Evolutionary conservation across 2,888 invertebrate species (phyloP).

Genomic region (Papilio elwesi): DNA sequence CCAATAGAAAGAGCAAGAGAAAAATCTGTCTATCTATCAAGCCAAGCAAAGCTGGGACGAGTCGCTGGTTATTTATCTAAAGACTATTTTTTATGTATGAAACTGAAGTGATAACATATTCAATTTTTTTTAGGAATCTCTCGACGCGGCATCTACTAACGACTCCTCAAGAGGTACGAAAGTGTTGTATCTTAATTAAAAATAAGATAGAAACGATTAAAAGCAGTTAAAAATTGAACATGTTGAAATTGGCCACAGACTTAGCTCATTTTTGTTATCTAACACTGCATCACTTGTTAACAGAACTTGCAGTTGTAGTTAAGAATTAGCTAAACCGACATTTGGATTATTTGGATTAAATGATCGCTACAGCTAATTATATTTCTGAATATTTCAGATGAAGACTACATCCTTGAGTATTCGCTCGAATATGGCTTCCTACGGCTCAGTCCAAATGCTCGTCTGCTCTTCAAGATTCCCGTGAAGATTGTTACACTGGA

Average conservation of each 20-base stretch:
- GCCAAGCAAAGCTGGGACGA: too few species aligned
- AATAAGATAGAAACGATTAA: not conserved
- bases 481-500: constrained; percentile 94
- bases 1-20: too few species aligned
- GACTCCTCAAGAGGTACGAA: constrained; percentile 72
- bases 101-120: not conserved
- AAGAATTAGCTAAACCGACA: too few species aligned
- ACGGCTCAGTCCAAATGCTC: constrained; percentile 92
- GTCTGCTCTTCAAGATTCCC: constrained; percentile 95
- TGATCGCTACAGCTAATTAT: not conserved
- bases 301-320: too few species aligned
- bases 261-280: too few species aligned
- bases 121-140: constrained; percentile 64
- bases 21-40: too few species aligned
- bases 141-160: constrained; percentile 64
- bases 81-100: too few species aligned
- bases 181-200: not conserved
- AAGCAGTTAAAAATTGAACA: not conserved
- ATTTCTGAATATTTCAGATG: constrained; percentile 82
- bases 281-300: too few species aligned
- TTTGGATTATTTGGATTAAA: too few species aligned
- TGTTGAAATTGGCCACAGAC: too few species aligned
- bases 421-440: constrained; percentile 98
- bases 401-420: constrained; percentile 98
- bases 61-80: too few species aligned